These are phyloP conservation scores for Dipodomys merriami DNA, from an alignment of 2,113 vertebrate genomes.

Conservation along the genomic window DNA sequence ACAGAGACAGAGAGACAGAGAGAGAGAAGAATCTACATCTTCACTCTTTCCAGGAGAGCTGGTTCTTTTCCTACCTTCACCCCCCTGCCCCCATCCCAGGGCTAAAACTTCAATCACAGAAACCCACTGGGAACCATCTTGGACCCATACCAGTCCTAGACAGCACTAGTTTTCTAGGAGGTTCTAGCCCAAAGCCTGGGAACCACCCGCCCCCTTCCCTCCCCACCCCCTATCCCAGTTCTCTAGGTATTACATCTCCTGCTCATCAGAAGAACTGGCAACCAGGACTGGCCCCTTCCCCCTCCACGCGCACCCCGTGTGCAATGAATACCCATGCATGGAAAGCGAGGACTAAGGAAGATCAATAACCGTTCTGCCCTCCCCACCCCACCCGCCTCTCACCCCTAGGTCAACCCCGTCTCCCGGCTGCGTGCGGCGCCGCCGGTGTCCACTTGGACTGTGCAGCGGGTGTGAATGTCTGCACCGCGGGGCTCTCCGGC, in stretches of 20 bases:
- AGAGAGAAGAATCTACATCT: too few species aligned
- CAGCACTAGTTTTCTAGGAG: not conserved
- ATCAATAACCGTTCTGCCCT: not conserved
- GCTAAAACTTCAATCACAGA: not conserved
- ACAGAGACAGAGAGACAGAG: too few species aligned
- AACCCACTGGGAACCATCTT: not conserved
- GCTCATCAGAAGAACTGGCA: not conserved
- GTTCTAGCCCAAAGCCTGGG: not conserved
- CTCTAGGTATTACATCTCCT: not conserved
- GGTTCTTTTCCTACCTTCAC: too few species aligned
- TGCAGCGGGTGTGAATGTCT: not conserved
- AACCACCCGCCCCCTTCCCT: too few species aligned
- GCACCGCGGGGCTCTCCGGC: not conserved
- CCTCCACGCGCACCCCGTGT: too few species aligned
- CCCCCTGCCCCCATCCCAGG: fast-evolving
- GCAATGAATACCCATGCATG: not conserved
- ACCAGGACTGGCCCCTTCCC: fast-evolving
- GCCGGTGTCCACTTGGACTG: not conserved
- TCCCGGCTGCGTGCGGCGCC: not conserved
- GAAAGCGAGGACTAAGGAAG: not conserved
- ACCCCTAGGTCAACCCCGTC: not conserved
- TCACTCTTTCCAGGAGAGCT: not conserved
- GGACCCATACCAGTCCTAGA: too few species aligned
- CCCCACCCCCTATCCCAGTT: not conserved
- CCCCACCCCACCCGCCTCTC: not conserved